phyloP scores from a whole-genome alignment of 35 echinoderm and acorn worm species.

The Ophiothrix spiculata region DNA sequence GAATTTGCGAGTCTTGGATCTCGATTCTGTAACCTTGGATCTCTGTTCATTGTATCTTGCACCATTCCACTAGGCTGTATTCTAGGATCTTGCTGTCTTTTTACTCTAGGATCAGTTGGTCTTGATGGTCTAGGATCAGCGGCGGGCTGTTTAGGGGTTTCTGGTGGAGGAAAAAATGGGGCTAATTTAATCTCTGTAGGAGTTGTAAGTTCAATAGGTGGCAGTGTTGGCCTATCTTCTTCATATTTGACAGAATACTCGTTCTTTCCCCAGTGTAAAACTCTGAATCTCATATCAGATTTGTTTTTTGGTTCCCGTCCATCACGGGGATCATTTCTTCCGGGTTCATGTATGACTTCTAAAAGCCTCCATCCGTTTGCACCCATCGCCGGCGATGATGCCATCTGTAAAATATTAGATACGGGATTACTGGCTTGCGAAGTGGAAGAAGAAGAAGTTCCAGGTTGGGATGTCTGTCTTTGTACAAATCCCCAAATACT shows the following conservation, averaged over 20 bases:
- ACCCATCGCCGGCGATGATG: not conserved
- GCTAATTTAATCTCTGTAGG: slow-evolving; percentile 71
- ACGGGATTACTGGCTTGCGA: not conserved
- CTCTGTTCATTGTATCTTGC: slow-evolving; percentile 20
- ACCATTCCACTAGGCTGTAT: slow-evolving; percentile 25
- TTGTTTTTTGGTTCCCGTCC: slow-evolving; percentile 62
- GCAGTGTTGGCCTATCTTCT: slow-evolving; percentile 58
- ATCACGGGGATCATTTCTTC: slow-evolving; percentile 57
- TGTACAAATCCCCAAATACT: slow-evolving; percentile 22
- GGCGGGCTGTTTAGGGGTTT: not conserved
- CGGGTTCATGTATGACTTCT: slow-evolving; percentile 50
- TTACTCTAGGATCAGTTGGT: slow-evolving; percentile 57
- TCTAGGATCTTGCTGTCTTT: slow-evolving; percentile 41
- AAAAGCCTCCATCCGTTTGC: slow-evolving; percentile 55
- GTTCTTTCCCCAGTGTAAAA: slow-evolving; percentile 71
- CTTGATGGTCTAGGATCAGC: slow-evolving; percentile 40
- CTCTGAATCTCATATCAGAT: slow-evolving; percentile 61
- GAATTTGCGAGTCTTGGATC: slow-evolving; percentile 4
- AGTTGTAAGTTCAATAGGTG: slow-evolving; percentile 71
- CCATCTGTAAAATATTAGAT: not conserved
- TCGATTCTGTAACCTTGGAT: slow-evolving; percentile 36
- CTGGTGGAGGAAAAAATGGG: slow-evolving; percentile 32
- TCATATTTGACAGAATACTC: slow-evolving; percentile 66
- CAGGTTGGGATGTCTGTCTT: not conserved
- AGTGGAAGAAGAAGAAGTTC: not conserved